Base-by-base conservation (phyloP, 2,888 invertebrate species). In the Empis stercorea region DNA sequence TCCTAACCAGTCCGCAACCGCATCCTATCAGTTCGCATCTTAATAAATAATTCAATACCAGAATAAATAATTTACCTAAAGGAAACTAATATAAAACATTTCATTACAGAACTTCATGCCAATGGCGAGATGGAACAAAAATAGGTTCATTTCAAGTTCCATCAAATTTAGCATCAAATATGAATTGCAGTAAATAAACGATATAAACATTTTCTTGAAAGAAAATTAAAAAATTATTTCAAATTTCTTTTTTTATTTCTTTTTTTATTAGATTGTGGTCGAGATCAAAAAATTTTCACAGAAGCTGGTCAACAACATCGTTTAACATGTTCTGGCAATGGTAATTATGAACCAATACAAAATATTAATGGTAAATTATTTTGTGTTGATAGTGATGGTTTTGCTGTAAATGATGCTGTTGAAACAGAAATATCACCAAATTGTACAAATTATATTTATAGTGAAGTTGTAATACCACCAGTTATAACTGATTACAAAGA, bases 321-420 rank as follows among this genome's bases (percentile, higher is more conserved):
- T 9, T 70, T 73, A 56, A 61, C 63, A 14, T 80, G 80, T 58
- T 55, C 56, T 14, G 68, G 65, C 15, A 75, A 74, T 59, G 80
- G 80, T 42, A 79, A 79, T 69, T 80, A 80, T 61, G 61, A 66
- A 27, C 58, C 67, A n/a, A 58, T 68, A 51, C 79, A 80, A 63
- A 69, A 68, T 50, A 57, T 58, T 37, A 70, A 71, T 32, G 74
- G 73, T 15, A 70, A 71, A 47, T 69, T 62, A 56, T 78, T 76
- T 64, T 80, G 80, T 57, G 76, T 80, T 6, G 80, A 80, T 60
- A 59, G 60, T 3, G 78, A 80, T 62, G 80, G 80, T 2, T 79
- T 74, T 58, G 60, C 65, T 3, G 69, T 66, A 14, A 64, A 59
- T 45, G 53, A 53, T n/a, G 34, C 51, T 27, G 41, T 36, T 14